Percentiles rank a stretch among this genome's conserved stretches.
Conservation (phyloP, 2,888 invertebrate genomes). For the Tinea trinotella region DNA sequence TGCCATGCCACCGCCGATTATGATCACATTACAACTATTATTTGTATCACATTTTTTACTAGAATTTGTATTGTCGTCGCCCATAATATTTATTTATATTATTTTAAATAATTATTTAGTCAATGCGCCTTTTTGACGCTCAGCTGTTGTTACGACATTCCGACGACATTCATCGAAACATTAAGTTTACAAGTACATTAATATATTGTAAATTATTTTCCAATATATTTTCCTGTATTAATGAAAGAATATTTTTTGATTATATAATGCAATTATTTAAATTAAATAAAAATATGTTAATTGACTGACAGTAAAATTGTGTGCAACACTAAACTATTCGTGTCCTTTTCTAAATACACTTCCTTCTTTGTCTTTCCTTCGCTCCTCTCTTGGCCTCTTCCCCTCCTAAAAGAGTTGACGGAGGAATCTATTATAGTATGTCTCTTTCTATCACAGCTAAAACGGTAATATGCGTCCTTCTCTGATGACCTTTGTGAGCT, state of each 20-base stretch:
- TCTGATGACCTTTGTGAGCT: slow-evolving; percentile 52
- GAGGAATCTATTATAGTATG: slow-evolving; percentile 21
- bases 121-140: slow-evolving; percentile 44
- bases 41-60: slow-evolving; percentile 61
- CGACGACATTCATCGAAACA: too few species aligned
- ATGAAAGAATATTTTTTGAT: too few species aligned
- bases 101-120: slow-evolving; percentile 21
- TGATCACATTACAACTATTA: slow-evolving; percentile 78
- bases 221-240: too few species aligned
- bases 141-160: slow-evolving; percentile 37
- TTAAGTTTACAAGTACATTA: too few species aligned
- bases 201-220: too few species aligned
- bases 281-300: too few species aligned
- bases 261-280: too few species aligned
- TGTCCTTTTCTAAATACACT: slow-evolving; percentile 4
- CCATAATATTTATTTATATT: slow-evolving; percentile 48
- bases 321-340: neutral
- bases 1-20: slow-evolving; percentile 89
- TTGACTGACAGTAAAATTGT: too few species aligned
- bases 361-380: slow-evolving; percentile 32
- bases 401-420: slow-evolving; percentile 7
- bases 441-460: slow-evolving; percentile 31
- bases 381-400: slow-evolving; percentile 17
- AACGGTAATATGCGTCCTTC: slow-evolving; percentile 30
- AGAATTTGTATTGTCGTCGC: slow-evolving; percentile 66